These are phyloP conservation scores for Typhlomys cinereus DNA, from an alignment of 2,113 vertebrate species.

Conservation along the genomic window DNA sequence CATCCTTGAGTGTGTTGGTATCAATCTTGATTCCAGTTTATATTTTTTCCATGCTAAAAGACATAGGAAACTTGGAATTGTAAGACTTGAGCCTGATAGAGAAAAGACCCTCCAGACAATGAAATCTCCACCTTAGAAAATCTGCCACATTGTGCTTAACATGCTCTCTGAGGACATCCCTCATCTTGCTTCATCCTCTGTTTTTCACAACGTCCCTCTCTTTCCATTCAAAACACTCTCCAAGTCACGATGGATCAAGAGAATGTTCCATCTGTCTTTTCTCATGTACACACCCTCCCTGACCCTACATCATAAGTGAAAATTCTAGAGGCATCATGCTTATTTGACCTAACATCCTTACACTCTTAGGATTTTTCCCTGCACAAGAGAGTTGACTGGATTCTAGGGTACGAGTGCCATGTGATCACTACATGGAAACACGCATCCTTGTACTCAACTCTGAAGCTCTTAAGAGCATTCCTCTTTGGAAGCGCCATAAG, in stretches of 20 bases:
- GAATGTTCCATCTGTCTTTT: conserved; percentile 40
- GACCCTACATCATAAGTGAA: conserved; percentile 15
- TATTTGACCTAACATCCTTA: conserved; percentile 33
- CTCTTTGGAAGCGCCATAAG: neutral
- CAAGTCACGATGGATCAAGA: conserved; percentile 57
- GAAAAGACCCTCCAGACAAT: neutral
- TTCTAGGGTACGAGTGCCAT: neutral
- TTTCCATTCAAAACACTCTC: conserved; percentile 44
- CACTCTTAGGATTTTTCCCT: conserved; percentile 26
- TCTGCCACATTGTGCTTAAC: neutral
- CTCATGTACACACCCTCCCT: conserved; percentile 37
- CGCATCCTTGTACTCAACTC: neutral
- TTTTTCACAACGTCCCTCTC: conserved; percentile 51
- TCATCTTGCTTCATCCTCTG: conserved; percentile 18
- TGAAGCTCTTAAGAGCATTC: conserved; percentile 20
- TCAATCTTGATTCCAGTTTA: neutral
- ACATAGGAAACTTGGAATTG: neutral
- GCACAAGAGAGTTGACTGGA: too few species aligned
- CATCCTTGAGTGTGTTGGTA: neutral
- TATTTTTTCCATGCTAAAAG: neutral
- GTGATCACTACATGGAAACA: conserved; percentile 1
- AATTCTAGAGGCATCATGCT: neutral
- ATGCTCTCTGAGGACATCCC: neutral
- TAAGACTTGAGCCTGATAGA: neutral
- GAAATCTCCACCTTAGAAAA: neutral